These are phyloP conservation scores for Leptobrachium ailaonicum DNA, from an alignment of 2,113 vertebrate species.

Conservation along the genomic window DNA sequence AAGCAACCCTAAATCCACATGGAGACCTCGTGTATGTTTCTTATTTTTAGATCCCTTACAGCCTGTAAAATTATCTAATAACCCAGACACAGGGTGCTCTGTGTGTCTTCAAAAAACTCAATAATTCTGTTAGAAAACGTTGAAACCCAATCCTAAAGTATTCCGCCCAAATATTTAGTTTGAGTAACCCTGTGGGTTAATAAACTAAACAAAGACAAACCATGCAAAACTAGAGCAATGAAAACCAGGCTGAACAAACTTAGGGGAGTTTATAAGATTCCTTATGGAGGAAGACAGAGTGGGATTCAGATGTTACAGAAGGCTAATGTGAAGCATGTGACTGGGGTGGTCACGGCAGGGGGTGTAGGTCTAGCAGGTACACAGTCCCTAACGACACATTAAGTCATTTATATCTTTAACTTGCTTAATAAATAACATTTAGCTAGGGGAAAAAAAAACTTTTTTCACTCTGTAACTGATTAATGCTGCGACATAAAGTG, in stretches of 20 bases:
- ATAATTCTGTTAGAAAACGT: conserved; percentile 84
- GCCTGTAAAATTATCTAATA: conserved; percentile 78
- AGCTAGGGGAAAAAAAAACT: not conserved
- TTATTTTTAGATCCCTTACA: conserved; percentile 66
- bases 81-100: conserved; percentile 76
- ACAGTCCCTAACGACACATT: not conserved
- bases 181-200: conserved; percentile 96
- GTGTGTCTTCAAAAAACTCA: conserved; percentile 77
- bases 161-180: conserved; percentile 91
- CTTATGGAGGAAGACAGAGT: conserved; percentile 70
- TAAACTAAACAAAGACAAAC: conserved; percentile 99
- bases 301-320: conserved; percentile 74
- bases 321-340: conserved; percentile 92
- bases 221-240: conserved; percentile 95
- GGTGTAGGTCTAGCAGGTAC: conserved; percentile 67
- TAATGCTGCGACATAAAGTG: no score
- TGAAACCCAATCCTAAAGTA: conserved; percentile 85
- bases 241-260: conserved; percentile 97
- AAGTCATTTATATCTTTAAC: not conserved
- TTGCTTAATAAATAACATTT: not conserved
- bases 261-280: conserved; percentile 93
- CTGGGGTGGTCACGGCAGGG: conserved; percentile 25
- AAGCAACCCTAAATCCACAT: conserved; percentile 17
- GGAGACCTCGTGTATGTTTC: conserved; percentile 57
- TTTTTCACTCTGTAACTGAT: no score